Conservation (phyloP, 1,140 invertebrate genomes). For the Psilanteris sp. region DNA sequence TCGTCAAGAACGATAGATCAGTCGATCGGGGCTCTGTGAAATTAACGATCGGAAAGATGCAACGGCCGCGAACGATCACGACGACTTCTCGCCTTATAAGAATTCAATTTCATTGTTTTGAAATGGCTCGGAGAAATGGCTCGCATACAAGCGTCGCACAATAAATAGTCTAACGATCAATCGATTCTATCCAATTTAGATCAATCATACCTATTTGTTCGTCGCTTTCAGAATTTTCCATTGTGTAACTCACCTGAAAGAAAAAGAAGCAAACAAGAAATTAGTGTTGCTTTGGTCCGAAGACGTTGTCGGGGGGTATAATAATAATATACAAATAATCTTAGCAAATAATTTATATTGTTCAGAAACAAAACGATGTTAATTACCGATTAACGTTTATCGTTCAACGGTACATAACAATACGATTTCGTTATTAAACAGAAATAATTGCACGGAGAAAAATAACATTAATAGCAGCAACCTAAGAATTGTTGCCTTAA, state of each 20-base stretch:
- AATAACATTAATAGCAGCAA: too few species aligned
- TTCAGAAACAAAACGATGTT: too few species aligned
- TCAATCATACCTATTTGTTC: conserved; percentile 12
- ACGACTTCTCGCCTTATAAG: conserved; percentile 51
- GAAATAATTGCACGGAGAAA: too few species aligned
- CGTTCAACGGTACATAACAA: too few species aligned
- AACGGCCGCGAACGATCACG: conserved; percentile 29
- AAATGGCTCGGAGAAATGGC: conserved; percentile 16
- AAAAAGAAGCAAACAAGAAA: too few species aligned
- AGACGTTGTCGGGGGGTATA: too few species aligned
- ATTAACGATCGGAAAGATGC: conserved; percentile 54
- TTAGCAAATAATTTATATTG: too few species aligned
- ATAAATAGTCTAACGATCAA: conserved; percentile 25
- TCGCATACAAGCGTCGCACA: neutral
- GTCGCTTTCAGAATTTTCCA: neutral
- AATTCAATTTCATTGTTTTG: conserved; percentile 53
- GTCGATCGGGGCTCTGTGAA: conserved; percentile 39
- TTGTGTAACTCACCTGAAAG: conserved; percentile 21
- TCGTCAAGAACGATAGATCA: conserved; percentile 62
- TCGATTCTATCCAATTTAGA: conserved; percentile 3
- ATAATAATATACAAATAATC: too few species aligned
- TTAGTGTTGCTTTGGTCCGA: too few species aligned
- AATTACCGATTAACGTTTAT: too few species aligned
- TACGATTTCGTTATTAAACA: too few species aligned
- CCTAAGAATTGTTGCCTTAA: too few species aligned